phyloP scores from a whole-genome alignment of 1,140 invertebrate species.

The Ditylenchus dipsaci region DNA sequence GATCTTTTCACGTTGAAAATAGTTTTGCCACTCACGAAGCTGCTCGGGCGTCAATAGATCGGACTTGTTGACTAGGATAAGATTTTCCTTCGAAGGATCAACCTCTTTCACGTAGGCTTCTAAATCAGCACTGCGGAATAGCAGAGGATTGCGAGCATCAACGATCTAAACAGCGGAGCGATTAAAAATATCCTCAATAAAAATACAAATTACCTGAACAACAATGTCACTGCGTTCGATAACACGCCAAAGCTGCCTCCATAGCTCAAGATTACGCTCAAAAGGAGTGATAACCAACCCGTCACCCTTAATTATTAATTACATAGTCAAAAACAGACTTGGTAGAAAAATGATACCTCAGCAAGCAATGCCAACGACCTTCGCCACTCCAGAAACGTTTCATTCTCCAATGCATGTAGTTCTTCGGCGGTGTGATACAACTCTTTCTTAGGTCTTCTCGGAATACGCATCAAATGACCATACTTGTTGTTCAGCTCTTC shows the following conservation, averaged over 20 bases:
- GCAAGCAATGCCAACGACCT: conserved; percentile 44
- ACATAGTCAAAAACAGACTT: neutral
- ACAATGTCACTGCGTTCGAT: conserved; percentile 90
- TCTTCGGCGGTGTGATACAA: conserved; percentile 50
- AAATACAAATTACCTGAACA: conserved; percentile 63
- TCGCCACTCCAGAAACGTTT: conserved; percentile 51
- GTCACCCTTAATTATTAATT: conserved; percentile 61
- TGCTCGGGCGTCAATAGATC: conserved; percentile 81
- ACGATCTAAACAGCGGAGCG: conserved; percentile 66
- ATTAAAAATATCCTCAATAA: neutral
- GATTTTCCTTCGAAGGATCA: conserved; percentile 69
- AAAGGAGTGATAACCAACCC: conserved; percentile 85
- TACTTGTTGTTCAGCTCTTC: conserved; percentile 68
- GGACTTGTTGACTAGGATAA: conserved; percentile 92
- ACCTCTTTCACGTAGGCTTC: conserved; percentile 86
- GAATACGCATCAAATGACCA: conserved; percentile 70
- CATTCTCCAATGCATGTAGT: conserved; percentile 42
- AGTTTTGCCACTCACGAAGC: conserved; percentile 77
- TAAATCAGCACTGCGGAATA: conserved; percentile 90
- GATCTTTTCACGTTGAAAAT: conserved; percentile 71
- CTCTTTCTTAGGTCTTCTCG: conserved; percentile 61
- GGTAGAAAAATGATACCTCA: conserved; percentile 39
- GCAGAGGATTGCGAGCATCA: conserved; percentile 88
- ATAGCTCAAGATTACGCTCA: conserved; percentile 95
- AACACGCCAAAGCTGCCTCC: conserved; percentile 96